Conservation (phyloP, 1,140 invertebrate genomes). For the Euglossa dilemma region DNA sequence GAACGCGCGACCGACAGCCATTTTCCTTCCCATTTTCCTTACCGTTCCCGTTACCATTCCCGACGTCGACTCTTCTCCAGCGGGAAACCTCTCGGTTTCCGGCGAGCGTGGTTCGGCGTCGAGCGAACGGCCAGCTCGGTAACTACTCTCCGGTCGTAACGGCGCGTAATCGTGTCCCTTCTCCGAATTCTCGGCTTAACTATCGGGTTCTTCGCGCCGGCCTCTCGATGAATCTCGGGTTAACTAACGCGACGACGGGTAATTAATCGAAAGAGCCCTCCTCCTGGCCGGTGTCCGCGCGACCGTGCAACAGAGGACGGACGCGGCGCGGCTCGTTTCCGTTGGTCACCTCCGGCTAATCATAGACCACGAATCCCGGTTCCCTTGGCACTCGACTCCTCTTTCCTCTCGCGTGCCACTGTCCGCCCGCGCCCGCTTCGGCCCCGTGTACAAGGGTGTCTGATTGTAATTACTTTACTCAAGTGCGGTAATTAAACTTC, state of each 20-base stretch:
- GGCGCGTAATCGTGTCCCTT: conserved; percentile 63
- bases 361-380: conserved; percentile 76
- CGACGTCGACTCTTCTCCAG: background rate
- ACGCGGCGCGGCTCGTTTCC: conserved; percentile 62
- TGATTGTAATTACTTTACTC: conserved; percentile 83
- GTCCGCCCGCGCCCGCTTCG: conserved; percentile 21
- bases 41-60: conserved; percentile 51
- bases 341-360: conserved; percentile 78
- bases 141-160: conserved; percentile 27
- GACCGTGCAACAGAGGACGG: conserved; percentile 54
- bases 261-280: conserved; percentile 82
- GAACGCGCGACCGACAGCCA: conserved; percentile 25
- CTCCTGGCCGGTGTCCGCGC: conserved; percentile 42
- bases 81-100: too few species aligned
- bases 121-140: conserved; percentile 16
- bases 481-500: conserved; percentile 82
- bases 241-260: conserved; percentile 77
- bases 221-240: conserved; percentile 79
- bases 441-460: conserved; percentile 75
- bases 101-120: conserved; percentile 23
- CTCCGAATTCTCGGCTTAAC: conserved; percentile 62
- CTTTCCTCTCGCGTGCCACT: conserved; percentile 57
- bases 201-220: conserved; percentile 64
- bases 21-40: background rate
- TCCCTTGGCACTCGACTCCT: conserved; percentile 79